Base-by-base conservation (phyloP, 2,113 vertebrate species). In the Crotalus horridus region DNA sequence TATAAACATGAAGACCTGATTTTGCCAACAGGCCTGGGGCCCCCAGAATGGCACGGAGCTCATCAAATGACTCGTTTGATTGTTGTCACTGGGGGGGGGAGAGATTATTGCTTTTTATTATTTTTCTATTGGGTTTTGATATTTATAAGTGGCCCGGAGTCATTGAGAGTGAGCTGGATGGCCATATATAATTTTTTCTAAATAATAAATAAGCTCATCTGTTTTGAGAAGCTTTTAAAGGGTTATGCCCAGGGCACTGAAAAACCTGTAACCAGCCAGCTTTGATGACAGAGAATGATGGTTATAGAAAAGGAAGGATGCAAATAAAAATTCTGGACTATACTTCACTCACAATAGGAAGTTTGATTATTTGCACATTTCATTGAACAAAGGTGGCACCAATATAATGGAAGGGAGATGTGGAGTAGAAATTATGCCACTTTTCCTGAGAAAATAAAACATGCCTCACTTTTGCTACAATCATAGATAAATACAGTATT, bases 391-490 rank as follows among this genome's bases (percentile, higher is more conserved):
- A 94, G 88, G 0, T 48, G 4, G 89, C 1, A 7, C 33, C 1
- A 6, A 85, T 39, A n/a, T 5, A 85, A 55, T 85, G 17, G 85
- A 91, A 26, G 46, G 58, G 88, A 54, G 11, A 39, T 26, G 43
- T 90, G 29, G 90, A 95, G 33, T 0, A 0, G 74, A 39, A 81
- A 81, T 21, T 39, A 81, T 39, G 88, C 92, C 1, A 0, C 74
- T 88, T 91, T 86, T 88, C 53, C 92, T 88, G 92, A 33, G 86
- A 88, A 90, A 15, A 94, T 51, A 4, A 94, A 20, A 74, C 13
- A 90, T 0, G 11, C 24, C 26, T 53, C 61, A 20, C 24, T 95
- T 85, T 6, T 92, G 87, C 33, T 69, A 81, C 8, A 69, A 21
- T 43, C 46, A 58, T 89, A 92, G 89, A 92, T 92, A 91, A n/a